Evolutionary conservation across 2,888 invertebrate genomes (phyloP).

Genomic region (Prosapia bicincta): DNA sequence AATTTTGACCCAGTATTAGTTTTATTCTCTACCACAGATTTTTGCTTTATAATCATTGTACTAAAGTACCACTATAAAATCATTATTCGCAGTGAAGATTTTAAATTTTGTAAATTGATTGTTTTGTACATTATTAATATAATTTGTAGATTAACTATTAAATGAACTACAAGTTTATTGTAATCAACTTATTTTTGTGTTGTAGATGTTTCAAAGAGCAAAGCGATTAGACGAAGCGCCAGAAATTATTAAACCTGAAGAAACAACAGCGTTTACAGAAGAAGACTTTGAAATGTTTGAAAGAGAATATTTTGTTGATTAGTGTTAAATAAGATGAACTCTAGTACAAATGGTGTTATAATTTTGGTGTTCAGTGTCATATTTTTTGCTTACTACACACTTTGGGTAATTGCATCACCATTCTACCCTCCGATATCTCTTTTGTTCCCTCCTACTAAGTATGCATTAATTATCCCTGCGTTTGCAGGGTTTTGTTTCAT

Average conservation of each 20-base stretch:
- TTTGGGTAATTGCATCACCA: constrained; percentile 66
- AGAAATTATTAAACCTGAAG: constrained; percentile 48
- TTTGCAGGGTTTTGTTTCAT: constrained; percentile 59
- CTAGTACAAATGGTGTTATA: constrained; percentile 50
- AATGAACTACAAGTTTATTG: no score
- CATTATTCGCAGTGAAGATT: no score
- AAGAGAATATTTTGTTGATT: constrained; percentile 55
- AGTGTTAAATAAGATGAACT: constrained; percentile 36
- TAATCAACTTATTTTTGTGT: not conserved
- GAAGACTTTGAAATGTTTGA: constrained; percentile 67
- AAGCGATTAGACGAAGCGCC: constrained; percentile 62
- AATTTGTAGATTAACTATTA: no score
- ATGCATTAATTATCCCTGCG: constrained; percentile 59
- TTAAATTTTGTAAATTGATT: no score
- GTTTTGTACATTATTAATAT: no score
- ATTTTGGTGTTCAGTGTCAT: constrained; percentile 53
- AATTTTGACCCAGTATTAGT: no score
- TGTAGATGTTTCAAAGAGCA: constrained; percentile 56
- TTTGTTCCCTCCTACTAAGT: constrained; percentile 54
- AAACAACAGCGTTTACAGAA: constrained; percentile 64
- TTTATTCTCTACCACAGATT: no score
- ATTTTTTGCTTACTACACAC: constrained; percentile 56
- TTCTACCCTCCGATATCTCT: constrained; percentile 56
- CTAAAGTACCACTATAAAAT: no score
- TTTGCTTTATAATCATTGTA: no score